Evolutionary conservation across 1,140 invertebrate genomes (phyloP).

Genomic region (Solen grandis): DNA sequence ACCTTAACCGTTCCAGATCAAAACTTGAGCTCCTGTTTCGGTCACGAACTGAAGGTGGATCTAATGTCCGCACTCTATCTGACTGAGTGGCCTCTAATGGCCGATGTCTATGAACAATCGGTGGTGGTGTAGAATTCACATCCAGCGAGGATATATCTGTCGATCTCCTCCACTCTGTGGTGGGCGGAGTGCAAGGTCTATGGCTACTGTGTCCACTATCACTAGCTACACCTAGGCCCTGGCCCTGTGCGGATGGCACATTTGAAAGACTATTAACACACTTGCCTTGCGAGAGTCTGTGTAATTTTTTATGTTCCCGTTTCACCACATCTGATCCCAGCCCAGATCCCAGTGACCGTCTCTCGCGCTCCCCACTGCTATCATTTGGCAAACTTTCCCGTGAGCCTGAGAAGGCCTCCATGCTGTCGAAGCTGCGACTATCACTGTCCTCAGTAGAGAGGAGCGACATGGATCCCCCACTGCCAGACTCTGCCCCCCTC

Average conservation of each 20-base stretch:
- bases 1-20: constrained; percentile 46
- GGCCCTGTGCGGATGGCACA: neutral
- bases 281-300: constrained; percentile 53
- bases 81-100: constrained; percentile 9
- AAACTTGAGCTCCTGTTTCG: constrained; percentile 23
- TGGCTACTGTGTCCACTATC: neutral
- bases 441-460: constrained; percentile 57
- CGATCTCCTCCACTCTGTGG: constrained; percentile 36
- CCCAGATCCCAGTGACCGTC: constrained; percentile 23
- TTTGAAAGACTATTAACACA: constrained; percentile 41
- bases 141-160: constrained; percentile 4
- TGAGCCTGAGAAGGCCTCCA: constrained; percentile 69
- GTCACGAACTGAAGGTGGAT: neutral
- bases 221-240: constrained; percentile 7
- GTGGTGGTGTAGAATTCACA: constrained; percentile 11
- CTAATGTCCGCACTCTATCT: neutral
- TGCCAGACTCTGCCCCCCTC: constrained; percentile 34
- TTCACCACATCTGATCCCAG: constrained; percentile 38
- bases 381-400: constrained; percentile 63
- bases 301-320: constrained; percentile 52
- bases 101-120: constrained; percentile 51
- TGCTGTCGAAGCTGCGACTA: constrained; percentile 71
- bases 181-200: constrained; percentile 43
- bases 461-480: constrained; percentile 34
- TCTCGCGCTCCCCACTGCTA: constrained; percentile 15